A percentile compares a stretch with the other conserved stretches of the same genome.
Evolutionary conservation across 2,888 invertebrate species (phyloP).

Genomic region (Ceramica pisi): DNA sequence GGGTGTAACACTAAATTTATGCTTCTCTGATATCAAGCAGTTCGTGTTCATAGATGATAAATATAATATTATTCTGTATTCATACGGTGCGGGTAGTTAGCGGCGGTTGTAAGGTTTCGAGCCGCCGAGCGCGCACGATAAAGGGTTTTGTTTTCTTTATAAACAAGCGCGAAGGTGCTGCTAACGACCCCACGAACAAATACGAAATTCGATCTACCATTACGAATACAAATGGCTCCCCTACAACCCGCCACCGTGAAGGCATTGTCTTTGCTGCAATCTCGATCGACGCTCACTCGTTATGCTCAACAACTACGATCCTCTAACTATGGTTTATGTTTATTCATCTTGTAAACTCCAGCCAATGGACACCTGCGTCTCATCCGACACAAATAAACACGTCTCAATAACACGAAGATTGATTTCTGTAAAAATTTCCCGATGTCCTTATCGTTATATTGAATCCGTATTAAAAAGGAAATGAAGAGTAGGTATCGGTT

Average conservation of each 20-base stretch:
- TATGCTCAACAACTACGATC: slow-evolving; percentile 67
- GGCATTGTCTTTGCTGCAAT: slow-evolving; percentile 85
- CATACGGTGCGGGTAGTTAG: slow-evolving; percentile 66
- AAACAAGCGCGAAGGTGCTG: slow-evolving; percentile 89
- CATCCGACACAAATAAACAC: slow-evolving; percentile 62
- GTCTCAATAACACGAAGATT: slow-evolving; percentile 65
- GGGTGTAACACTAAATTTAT: slow-evolving; percentile 21
- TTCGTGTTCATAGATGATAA: slow-evolving; percentile 45
- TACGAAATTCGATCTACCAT: slow-evolving; percentile 90
- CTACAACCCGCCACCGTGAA: slow-evolving; percentile 75
- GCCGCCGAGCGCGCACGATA: slow-evolving; percentile 69
- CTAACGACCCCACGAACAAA: slow-evolving; percentile 90
- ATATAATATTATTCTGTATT: slow-evolving; percentile 71
- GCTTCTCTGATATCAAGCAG: slow-evolving; percentile 38
- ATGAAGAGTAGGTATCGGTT: slow-evolving; percentile 81
- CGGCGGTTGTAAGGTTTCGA: slow-evolving; percentile 76
- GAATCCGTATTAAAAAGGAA: slow-evolving; percentile 81
- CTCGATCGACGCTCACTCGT: slow-evolving; percentile 76
- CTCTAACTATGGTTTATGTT: slow-evolving; percentile 72
- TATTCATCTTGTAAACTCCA: slow-evolving; percentile 66
- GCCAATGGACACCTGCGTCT: slow-evolving; percentile 50
- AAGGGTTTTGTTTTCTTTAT: slow-evolving; percentile 90
- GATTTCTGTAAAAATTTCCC: slow-evolving; percentile 70
- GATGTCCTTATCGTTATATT: slow-evolving; percentile 79
- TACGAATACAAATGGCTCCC: slow-evolving; percentile 89